These are phyloP conservation scores for Sebastes elongatus DNA, from an alignment of 2,797 vertebrate genomes.

Conservation along the genomic window DNA sequence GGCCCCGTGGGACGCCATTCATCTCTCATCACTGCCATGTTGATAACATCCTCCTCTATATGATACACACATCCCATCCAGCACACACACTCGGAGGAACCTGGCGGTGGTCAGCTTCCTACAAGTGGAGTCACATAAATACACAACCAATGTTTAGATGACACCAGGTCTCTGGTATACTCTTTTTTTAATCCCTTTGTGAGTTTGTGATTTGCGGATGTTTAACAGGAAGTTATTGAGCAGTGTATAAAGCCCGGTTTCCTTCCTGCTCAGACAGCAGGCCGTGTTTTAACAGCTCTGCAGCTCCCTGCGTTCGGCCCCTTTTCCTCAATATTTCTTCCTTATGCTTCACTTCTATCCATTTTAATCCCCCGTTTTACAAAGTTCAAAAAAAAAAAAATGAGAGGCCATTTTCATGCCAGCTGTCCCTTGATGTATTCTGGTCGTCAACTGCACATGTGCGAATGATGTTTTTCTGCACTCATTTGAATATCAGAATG, in stretches of 20 bases:
- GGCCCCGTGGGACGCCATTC: constrained; percentile 75
- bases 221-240: constrained; percentile 85
- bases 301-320: constrained; percentile 39
- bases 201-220: constrained; percentile 81
- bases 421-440: constrained; percentile 76
- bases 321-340: constrained; percentile 27
- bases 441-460: constrained; percentile 73
- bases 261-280: constrained; percentile 80
- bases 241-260: constrained; percentile 77
- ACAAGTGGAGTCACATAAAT: constrained; percentile 80
- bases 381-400: constrained; percentile 30
- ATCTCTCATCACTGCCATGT: constrained; percentile 82
- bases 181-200: constrained; percentile 69
- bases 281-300: constrained; percentile 61
- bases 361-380: constrained; percentile 38
- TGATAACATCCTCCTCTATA: constrained; percentile 83
- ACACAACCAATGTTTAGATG: constrained; percentile 80
- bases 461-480: constrained; percentile 53
- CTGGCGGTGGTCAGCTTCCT: constrained; percentile 70
- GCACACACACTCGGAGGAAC: constrained; percentile 46
- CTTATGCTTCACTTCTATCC: constrained; percentile 27
- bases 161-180: constrained; percentile 53
- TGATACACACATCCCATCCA: constrained; percentile 70
- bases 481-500: constrained; percentile 73
- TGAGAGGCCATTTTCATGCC: constrained; percentile 49